Percentiles rank a stretch among this genome's conserved stretches.
phyloP scores from a whole-genome alignment of 2,888 invertebrate species.

The Oconnorella tubifera region DNA sequence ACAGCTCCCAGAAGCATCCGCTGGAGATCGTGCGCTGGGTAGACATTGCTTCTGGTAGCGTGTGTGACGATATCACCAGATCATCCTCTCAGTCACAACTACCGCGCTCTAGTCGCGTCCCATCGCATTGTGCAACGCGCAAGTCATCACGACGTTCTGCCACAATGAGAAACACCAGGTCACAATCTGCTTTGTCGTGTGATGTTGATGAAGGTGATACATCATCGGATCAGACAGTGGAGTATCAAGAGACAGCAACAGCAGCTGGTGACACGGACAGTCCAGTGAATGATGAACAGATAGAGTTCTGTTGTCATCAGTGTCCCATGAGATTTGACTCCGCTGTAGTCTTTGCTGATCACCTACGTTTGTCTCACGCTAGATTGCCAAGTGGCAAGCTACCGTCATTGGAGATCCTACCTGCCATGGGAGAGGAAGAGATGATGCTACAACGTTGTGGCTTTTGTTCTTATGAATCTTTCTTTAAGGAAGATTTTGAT shows the following conservation, averaged over 20 bases:
- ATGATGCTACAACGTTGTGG: conserved; percentile 19
- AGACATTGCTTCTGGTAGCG: conserved; percentile 11
- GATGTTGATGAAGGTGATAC: neutral
- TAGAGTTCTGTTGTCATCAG: conserved; percentile 20
- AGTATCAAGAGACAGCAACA: neutral
- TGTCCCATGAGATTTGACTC: conserved; percentile 13
- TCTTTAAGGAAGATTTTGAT: conserved; percentile 13
- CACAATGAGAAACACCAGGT: neutral
- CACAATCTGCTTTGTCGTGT: neutral
- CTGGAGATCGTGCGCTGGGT: conserved; percentile 18
- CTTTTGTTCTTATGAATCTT: conserved; percentile 20
- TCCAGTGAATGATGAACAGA: neutral
- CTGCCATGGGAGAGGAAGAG: conserved; percentile 7
- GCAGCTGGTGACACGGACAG: neutral
- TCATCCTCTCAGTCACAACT: neutral
- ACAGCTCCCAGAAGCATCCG: conserved; percentile 17
- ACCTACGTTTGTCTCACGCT: conserved; percentile 15
- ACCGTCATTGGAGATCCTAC: conserved; percentile 9
- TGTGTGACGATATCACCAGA: conserved; percentile 10
- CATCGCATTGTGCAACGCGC: neutral
- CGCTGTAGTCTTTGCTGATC: conserved; percentile 5
- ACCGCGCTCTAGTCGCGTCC: neutral
- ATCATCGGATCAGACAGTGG: neutral
- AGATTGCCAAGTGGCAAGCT: neutral
- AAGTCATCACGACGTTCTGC: neutral